These are phyloP conservation scores for Gymnoscopelus braueri DNA, from an alignment of 2,797 vertebrate genomes.

Conservation along the genomic window DNA sequence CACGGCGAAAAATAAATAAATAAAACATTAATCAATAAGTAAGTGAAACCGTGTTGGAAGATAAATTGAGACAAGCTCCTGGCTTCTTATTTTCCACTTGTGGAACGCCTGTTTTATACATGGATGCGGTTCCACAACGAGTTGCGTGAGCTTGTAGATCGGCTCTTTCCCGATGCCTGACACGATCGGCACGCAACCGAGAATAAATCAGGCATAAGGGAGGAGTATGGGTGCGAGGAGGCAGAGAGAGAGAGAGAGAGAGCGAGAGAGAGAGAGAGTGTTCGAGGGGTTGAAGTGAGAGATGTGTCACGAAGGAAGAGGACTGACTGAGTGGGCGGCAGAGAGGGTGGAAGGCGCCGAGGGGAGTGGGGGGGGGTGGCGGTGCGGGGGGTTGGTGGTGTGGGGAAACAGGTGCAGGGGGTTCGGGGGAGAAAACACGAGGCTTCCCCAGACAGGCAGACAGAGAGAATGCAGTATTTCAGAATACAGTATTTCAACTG, in stretches of 20 bases:
- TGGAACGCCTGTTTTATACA: no score
- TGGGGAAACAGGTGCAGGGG: not conserved
- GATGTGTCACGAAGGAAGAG: constrained; percentile 41
- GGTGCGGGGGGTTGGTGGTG: constrained; percentile 1
- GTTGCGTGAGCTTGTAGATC: no score
- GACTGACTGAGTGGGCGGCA: constrained; percentile 55
- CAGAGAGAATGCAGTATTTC: constrained; percentile 10
- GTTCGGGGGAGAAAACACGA: not conserved
- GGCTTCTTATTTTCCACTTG: no score
- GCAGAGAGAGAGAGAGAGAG: constrained; percentile 7
- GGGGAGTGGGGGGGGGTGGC: not conserved
- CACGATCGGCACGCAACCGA: no score
- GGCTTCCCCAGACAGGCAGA: constrained; percentile 40
- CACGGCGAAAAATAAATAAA: no score
- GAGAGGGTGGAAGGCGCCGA: constrained; percentile 27
- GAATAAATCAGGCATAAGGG: not conserved
- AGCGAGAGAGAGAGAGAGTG: not conserved
- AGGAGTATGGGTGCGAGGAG: not conserved
- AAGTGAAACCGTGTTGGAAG: no score
- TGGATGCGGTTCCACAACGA: no score
- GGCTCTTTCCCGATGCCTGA: no score
- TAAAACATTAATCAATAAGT: no score
- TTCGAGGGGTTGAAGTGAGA: constrained; percentile 17
- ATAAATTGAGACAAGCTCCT: no score
- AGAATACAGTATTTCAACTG: no score